Conservation (phyloP, 2,888 invertebrate genomes). For the Leptopilina syphax region DNA sequence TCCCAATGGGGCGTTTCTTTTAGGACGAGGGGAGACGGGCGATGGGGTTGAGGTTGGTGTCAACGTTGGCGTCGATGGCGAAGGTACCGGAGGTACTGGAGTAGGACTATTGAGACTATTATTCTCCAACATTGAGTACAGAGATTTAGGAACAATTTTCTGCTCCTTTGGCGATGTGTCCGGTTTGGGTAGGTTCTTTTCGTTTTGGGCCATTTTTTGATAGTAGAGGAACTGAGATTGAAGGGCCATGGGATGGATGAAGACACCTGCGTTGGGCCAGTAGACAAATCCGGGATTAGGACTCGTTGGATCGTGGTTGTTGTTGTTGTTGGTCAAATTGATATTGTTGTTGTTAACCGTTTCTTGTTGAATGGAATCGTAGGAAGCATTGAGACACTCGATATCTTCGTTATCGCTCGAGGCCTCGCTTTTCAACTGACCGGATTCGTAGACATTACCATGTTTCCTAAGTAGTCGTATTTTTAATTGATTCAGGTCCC, state of each 20-base stretch:
- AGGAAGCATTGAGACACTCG: slow-evolving; percentile 67
- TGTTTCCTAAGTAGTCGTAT: slow-evolving; percentile 82
- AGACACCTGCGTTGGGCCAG: slow-evolving; percentile 85
- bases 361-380: slow-evolving; percentile 50
- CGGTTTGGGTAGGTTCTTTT: slow-evolving; percentile 67
- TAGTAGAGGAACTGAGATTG: slow-evolving; percentile 86
- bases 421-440: slow-evolving; percentile 81
- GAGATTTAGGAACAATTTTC: slow-evolving; percentile 75
- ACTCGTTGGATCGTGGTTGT: slow-evolving; percentile 74
- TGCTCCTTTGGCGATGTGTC: slow-evolving; percentile 69
- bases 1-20: slow-evolving; percentile 75
- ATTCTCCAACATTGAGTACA: slow-evolving; percentile 73
- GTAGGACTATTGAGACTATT: slow-evolving; percentile 34
- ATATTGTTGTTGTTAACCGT: slow-evolving; percentile 64
- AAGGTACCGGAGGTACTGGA: slow-evolving; percentile 25
- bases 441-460: slow-evolving; percentile 81
- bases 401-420: slow-evolving; percentile 79
- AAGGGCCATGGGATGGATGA: slow-evolving; percentile 86
- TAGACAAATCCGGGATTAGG: slow-evolving; percentile 80
- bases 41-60: slow-evolving; percentile 50
- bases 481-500: slow-evolving; percentile 85
- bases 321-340: slow-evolving; percentile 74
- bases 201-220: slow-evolving; percentile 83
- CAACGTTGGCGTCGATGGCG: slow-evolving; percentile 43
- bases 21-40: slow-evolving; percentile 74